Conservation (phyloP, 1,140 invertebrate species). For the Melanaphis sacchari region DNA sequence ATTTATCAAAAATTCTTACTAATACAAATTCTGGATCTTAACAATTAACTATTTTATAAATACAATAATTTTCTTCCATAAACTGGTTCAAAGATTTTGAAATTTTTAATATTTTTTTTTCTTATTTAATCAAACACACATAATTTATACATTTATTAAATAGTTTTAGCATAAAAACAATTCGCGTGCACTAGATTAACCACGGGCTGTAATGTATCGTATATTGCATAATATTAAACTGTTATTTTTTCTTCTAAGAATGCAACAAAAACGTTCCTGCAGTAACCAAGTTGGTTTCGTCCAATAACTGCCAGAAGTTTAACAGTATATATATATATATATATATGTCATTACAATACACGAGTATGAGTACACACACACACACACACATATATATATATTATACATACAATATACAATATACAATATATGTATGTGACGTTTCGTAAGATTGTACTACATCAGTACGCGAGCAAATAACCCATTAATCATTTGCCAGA, state of each 20-base stretch:
- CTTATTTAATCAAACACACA: neutral
- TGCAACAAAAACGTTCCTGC: neutral
- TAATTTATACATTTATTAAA: neutral
- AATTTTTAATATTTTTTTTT: neutral
- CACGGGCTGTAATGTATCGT: neutral
- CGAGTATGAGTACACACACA: too few relatives aligned
- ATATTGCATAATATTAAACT: neutral
- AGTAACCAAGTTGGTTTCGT: neutral
- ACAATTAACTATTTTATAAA: neutral
- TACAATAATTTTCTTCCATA: neutral
- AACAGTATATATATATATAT: neutral
- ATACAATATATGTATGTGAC: neutral
- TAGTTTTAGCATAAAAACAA: neutral
- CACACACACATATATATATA: too few relatives aligned
- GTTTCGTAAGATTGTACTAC: neutral
- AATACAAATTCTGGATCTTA: neutral
- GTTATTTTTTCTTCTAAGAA: neutral
- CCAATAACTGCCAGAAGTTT: slow-evolving; percentile 14
- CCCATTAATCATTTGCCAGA: slow-evolving; percentile 38
- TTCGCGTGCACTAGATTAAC: neutral
- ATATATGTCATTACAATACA: neutral
- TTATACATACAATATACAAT: neutral
- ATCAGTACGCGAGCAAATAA: neutral
- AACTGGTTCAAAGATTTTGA: neutral
- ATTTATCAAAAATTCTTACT: neutral